Evolutionary conservation across 2,888 invertebrate species (phyloP), one percentile per base, ranked within the genome.

Genomic region (Dasysyrphus albostriatus): DNA sequence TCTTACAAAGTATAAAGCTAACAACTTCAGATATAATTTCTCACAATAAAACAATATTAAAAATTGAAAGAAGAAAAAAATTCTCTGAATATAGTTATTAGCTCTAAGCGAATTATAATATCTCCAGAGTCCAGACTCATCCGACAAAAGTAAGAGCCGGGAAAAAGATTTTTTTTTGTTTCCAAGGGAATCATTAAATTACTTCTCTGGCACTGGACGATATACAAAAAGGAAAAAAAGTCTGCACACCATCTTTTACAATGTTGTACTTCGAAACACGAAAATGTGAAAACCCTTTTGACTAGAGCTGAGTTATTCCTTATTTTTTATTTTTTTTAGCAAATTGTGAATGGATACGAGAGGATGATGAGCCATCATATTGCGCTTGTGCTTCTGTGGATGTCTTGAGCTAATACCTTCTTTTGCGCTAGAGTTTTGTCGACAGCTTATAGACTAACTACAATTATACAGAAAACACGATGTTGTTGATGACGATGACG

Each of bases 131-230:
- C 24, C 51, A 24, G 56, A 37, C 75, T 39, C 24, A 24, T 49
- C 37, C 24, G 37, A 51, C 19, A n/a, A 29, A 44, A 39, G 12
- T 16, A 37, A 47, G 47, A 49, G 44, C 44, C n/a, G 24, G 29
- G 32, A 32, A 47, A 74, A 29, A 24, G 29, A 51, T 49, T 70
- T 54, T 24, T 32, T 34, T 2, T 58, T 16, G 16, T 72, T 82
- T 82, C 70, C 56, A 70, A 77, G 49, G n/a, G 69, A 74, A 61
- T 83, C 54, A 83, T 63, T 74, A 73, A 74, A 83, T 83, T 78
- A 73, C 67, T 78, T 56, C 73, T 42, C 47, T 74, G 59, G 34
- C 69, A 54, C 59, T 49, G 42, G 16, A 72, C 6, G 16, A 37
- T 37, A 47, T 29, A 14, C 0, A 56, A 10, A 37, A 74, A 56